Evolutionary conservation across 2,888 invertebrate species (phyloP), one percentile per base, ranked within the genome.

Genomic region (Philereme transversata): DNA sequence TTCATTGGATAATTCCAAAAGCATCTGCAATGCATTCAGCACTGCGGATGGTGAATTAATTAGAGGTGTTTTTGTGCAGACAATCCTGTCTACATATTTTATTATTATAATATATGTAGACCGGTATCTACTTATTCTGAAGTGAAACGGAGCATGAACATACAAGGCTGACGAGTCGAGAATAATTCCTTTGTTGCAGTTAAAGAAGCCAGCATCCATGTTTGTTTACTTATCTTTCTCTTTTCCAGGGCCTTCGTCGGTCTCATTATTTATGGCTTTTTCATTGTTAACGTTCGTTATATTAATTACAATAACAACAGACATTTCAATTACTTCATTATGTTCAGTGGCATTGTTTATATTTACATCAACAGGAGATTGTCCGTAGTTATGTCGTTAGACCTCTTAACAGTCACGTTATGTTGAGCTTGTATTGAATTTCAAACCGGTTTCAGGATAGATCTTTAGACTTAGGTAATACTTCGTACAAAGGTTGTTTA

Each of bases 161-260:
- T 57, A 65, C 84, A 82, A 83, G 84, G 82, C 76, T 76, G 75
- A 73, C 78, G 69, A 68, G 75, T 77, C 67, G 56, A 73, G 72
- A 74, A 79, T 76, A 78, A 68, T 68, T 72, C 76, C 80, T 81
- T 79, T 75, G 75, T 70, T 67, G 64, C 64, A 38, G 36, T 3
- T 7, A 40, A 7, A 38, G 1, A 3, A 38, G 36, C 36, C 36
- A 38, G 36, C 36, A 38, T 6, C 64, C 51, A 60, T 50, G 60
- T 62, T 72, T 73, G 65, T 74, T 72, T 71, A 70, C 66, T 71
- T 57, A 5, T 51, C 51, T 52, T 45, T 62, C 60, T 40, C 40
- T 40, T 8, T 54, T 47, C 51, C 46, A n/a, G 22, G n/a, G 34
- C 52, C 38, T 49, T 53, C 33, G 33, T 40, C 22, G 7, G 11